phyloP scores from a whole-genome alignment of 2,113 vertebrate species.

The Cranoglanis bouderius region DNA sequence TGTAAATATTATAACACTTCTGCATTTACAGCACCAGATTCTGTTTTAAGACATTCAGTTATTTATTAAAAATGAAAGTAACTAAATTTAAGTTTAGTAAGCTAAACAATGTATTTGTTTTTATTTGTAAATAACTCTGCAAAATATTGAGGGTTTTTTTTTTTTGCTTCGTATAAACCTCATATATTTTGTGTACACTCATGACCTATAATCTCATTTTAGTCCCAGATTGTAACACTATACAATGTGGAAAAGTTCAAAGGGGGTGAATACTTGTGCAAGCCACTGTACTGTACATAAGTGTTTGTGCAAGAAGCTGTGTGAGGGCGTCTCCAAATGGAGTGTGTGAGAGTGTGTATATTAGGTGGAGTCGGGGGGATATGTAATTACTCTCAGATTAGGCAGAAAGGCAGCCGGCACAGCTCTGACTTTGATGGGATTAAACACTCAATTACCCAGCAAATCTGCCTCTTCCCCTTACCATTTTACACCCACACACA shows the following conservation, averaged over 20 bases:
- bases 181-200: neutral
- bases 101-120: neutral
- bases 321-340: constrained; percentile 38
- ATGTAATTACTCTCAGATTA: constrained; percentile 74
- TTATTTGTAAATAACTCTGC: neutral
- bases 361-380: constrained; percentile 55
- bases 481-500: constrained; percentile 36
- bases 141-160: neutral
- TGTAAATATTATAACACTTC: neutral
- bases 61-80: neutral
- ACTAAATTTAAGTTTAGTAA: too few species aligned
- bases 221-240: constrained; percentile 5
- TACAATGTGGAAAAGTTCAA: neutral
- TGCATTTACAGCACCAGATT: neutral
- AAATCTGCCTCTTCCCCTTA: constrained; percentile 54
- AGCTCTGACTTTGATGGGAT: constrained; percentile 74
- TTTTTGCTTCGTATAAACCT: neutral
- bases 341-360: constrained; percentile 42
- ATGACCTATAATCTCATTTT: neutral
- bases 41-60: neutral
- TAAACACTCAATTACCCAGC: constrained; percentile 73
- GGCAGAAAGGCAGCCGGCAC: constrained; percentile 60
- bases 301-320: constrained; percentile 34
- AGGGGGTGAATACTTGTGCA: neutral
- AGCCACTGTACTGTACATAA: neutral